phyloP scores from a whole-genome alignment of 2,113 vertebrate genomes.

The Phaethon lepturus region DNA sequence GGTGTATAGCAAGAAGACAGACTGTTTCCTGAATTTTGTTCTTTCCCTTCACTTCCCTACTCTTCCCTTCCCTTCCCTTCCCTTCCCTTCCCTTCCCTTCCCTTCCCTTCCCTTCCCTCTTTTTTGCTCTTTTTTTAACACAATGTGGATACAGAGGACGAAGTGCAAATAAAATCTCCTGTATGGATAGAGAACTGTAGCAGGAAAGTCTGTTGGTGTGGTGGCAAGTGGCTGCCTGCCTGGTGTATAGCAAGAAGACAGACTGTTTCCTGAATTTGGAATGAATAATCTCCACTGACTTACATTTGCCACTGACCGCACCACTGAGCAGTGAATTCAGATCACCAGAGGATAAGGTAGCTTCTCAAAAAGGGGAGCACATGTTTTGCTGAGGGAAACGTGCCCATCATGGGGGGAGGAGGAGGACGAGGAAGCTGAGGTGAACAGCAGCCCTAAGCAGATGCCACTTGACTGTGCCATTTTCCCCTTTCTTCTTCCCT shows the following conservation, averaged over 20 bases:
- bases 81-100: too few species aligned
- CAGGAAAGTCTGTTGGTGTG: neutral
- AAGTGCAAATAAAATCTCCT: neutral
- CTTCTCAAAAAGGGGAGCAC: neutral
- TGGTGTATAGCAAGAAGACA: neutral
- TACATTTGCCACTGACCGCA: neutral
- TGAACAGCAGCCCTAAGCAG: neutral
- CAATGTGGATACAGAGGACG: neutral
- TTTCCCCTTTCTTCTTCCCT: neutral
- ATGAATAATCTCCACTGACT: too few species aligned
- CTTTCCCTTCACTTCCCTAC: too few species aligned
- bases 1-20: neutral
- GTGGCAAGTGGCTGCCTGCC: neutral
- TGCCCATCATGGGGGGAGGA: neutral
- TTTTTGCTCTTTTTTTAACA: neutral
- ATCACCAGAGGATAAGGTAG: neutral
- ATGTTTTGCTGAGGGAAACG: accelerated
- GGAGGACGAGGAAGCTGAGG: neutral
- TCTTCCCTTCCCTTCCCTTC: too few species aligned
- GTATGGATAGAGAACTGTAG: neutral
- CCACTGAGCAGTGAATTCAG: neutral
- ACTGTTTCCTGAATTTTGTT: too few species aligned
- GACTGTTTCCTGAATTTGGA: neutral
- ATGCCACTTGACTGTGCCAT: neutral
- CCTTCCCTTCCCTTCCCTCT: too few species aligned